A percentile compares a stretch with the other conserved stretches of the same genome.
These are phyloP conservation scores for Coracopsis vasa DNA, from an alignment of 2,113 vertebrate genomes.

Conservation along the genomic window DNA sequence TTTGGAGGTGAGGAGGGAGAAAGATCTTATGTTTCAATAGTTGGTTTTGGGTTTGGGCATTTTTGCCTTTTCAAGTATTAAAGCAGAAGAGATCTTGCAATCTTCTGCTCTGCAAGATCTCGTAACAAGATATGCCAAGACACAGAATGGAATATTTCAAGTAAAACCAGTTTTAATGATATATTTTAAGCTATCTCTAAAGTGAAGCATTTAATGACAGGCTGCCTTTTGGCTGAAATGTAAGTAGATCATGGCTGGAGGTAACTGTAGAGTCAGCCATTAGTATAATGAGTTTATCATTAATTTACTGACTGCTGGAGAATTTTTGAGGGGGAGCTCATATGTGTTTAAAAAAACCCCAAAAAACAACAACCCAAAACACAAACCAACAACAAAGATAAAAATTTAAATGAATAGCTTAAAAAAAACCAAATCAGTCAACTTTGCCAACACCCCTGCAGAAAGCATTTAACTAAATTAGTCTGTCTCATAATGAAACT, in stretches of 20 bases:
- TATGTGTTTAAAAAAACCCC: background rate
- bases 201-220: background rate
- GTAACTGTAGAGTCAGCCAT: background rate
- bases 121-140: background rate
- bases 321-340: background rate
- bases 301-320: background rate
- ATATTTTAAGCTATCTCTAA: background rate
- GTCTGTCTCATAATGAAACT: background rate
- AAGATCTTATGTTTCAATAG: background rate
- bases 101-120: background rate
- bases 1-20: background rate
- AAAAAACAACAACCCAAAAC: fast-evolving
- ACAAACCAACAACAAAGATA: background rate
- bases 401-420: background rate
- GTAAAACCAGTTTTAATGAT: background rate
- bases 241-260: background rate
- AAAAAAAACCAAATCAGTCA: background rate
- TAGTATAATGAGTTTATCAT: background rate
- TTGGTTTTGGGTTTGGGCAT: fast-evolving
- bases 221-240: background rate
- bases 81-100: background rate
- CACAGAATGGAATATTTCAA: background rate
- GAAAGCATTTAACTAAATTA: background rate
- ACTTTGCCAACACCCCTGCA: background rate
- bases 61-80: background rate